Evolutionary conservation across 2,888 invertebrate genomes (phyloP).

Genomic region (Ornithoptera priamus): DNA sequence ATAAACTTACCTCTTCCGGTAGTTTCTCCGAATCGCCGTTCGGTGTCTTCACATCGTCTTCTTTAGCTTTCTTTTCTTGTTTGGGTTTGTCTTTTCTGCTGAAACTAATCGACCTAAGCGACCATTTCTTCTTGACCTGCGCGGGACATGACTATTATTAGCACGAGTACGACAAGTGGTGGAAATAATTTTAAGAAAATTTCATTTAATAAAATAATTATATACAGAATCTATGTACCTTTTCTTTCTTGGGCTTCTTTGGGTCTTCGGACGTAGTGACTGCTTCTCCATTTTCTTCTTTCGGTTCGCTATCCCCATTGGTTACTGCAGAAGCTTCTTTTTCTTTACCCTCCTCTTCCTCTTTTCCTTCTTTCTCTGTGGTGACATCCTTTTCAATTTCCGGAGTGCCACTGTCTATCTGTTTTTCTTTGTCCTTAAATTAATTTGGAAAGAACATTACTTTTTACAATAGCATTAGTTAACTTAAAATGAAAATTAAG

Average conservation of each 20-base stretch:
- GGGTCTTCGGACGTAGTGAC: constrained; percentile 66
- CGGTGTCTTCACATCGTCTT: constrained; percentile 75
- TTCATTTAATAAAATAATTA: background rate
- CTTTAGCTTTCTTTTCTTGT: constrained; percentile 84
- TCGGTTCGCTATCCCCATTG: constrained; percentile 70
- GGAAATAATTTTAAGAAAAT: constrained; percentile 39
- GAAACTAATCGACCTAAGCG: constrained; percentile 92
- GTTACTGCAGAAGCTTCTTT: constrained; percentile 57
- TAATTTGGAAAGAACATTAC: background rate
- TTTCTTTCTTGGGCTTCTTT: constrained; percentile 85
- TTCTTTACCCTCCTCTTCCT: constrained; percentile 47
- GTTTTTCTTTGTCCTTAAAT: constrained; percentile 81
- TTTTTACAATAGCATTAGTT: background rate
- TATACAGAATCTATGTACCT: constrained; percentile 50
- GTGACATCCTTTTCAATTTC: constrained; percentile 85
- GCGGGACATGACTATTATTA: constrained; percentile 53
- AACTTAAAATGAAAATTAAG: background rate
- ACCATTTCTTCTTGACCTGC: constrained; percentile 93
- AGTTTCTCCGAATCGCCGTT: constrained; percentile 83
- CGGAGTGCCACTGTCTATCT: constrained; percentile 76
- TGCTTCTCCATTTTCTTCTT: constrained; percentile 64
- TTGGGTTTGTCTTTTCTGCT: constrained; percentile 93
- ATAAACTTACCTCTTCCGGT: constrained; percentile 81
- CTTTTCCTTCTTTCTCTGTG: constrained; percentile 81
- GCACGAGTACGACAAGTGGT: constrained; percentile 43